Evolutionary conservation across 2,888 invertebrate species (phyloP).

Genomic region (Drosophila nr. perissopoda): DNA sequence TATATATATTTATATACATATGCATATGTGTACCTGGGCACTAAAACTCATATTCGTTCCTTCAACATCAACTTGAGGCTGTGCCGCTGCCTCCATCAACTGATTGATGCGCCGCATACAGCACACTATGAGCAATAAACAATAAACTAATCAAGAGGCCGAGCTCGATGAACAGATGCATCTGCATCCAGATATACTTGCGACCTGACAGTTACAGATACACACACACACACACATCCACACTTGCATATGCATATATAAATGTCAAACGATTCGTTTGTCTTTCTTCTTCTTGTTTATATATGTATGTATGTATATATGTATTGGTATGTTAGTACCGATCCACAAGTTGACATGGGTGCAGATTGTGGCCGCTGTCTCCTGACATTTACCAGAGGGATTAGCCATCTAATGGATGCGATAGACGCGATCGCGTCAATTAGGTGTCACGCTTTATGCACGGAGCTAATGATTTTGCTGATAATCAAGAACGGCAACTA

Average conservation of each 20-base stretch:
- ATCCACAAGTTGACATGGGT: constrained; percentile 20
- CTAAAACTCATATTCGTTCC: constrained; percentile 22
- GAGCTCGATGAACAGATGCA: constrained; percentile 30
- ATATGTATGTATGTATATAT: background rate
- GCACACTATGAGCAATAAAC: constrained; percentile 54
- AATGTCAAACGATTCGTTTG: constrained; percentile 73
- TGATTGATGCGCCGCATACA: constrained; percentile 69
- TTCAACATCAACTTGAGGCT: constrained; percentile 1
- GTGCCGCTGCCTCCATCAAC: constrained; percentile 14
- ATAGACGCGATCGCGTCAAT: background rate
- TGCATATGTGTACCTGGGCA: constrained; percentile 1
- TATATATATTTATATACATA: background rate
- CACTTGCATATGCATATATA: background rate
- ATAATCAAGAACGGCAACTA: background rate
- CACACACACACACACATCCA: constrained; percentile 4
- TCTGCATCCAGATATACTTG: constrained; percentile 25
- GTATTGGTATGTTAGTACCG: background rate
- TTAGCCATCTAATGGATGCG: constrained; percentile 19
- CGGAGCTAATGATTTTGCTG: background rate
- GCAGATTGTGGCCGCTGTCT: constrained; percentile 5
- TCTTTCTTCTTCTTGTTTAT: constrained; percentile 21
- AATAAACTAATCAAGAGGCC: constrained; percentile 73
- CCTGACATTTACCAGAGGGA: constrained; percentile 18
- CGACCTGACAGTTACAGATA: constrained; percentile 12
- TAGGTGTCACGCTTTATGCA: constrained; percentile 4